Conservation (phyloP, 2,113 vertebrate species). For the Cettia cetti region DNA sequence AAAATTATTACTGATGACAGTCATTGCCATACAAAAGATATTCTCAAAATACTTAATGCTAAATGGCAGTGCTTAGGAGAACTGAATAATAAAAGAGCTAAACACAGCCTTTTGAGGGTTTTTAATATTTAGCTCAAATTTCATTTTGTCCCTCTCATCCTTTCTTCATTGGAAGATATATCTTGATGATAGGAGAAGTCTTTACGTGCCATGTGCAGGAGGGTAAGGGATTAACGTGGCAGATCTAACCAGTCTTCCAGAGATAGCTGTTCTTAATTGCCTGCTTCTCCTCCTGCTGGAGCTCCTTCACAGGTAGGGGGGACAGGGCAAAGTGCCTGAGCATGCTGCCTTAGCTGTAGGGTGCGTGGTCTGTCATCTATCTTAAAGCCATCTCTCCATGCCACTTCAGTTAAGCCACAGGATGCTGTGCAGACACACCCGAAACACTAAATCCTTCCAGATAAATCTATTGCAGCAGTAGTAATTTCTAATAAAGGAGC, state of each 20-base stretch:
- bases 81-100: neutral
- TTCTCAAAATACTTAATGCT: neutral
- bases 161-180: neutral
- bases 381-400: neutral
- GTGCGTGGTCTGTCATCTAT: neutral
- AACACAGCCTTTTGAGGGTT: neutral
- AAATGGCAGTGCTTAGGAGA: neutral
- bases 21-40: neutral
- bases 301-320: neutral
- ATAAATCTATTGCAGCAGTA: neutral
- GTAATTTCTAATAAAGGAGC: neutral
- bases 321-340: neutral
- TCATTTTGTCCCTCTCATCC: neutral
- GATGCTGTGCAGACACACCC: neutral
- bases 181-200: neutral
- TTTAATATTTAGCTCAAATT: neutral
- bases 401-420: neutral
- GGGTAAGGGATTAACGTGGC: neutral
- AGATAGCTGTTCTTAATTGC: neutral
- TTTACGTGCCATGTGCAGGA: neutral
- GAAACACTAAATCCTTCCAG: neutral
- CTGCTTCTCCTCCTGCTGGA: neutral
- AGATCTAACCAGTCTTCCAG: neutral
- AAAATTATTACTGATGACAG: neutral
- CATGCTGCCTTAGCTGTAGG: neutral